Base-by-base conservation (phyloP, 1,140 invertebrate genomes). In the Macrocentrus cingulum region DNA sequence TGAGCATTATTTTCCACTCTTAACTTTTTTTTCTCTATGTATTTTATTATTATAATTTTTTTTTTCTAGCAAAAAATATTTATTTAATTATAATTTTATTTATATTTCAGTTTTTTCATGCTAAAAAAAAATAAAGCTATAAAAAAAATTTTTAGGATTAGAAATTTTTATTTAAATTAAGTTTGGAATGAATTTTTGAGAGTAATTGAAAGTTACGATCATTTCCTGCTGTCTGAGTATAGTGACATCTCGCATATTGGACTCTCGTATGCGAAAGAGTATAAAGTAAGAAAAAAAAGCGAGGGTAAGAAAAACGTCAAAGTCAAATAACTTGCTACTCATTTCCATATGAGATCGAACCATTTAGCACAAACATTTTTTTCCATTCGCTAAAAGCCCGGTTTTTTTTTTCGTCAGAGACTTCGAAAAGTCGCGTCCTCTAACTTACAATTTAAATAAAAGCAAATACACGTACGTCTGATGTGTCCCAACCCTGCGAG, bases 381-480 rank as follows among this genome's bases (percentile, higher is more conserved):
- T 74, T 56, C 68, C 68, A 70, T 75, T 71, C 64, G 69, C 75
- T 80, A 74, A 78, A 80, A 80, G 75, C 75, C 64, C 59, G n/a
- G n/a, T n/a, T n/a, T n/a, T n/a, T n/a, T n/a, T n/a, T 36, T 39
- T 15, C 36, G 13, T 59, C 29, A 32, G 23, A 49, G 29, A 46
- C 15, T 20, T 23, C 41, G 39, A 52, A 45, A 13, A 23, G 20
- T 49, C 51, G 64, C 54, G 20, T 29, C 60, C 71, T 72, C 74
- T 79, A 78, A 79, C 76, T 80, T 72, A 79, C 74, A 74, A 79
- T 80, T 80, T 77, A 74, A 80, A 80, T 79, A 80, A 80, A 80
- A 80, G 79, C 77, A 80, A 80, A 80, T 63, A 72, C 74, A 67
- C 74, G 74, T 80, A 70, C 61, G 66, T 11, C 15, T 11, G 7